Percentiles rank a stretch among this genome's conserved stretches.
Conservation (phyloP, 53 echinoderm and acorn worm genomes). For the Apostichopus leukothele region DNA sequence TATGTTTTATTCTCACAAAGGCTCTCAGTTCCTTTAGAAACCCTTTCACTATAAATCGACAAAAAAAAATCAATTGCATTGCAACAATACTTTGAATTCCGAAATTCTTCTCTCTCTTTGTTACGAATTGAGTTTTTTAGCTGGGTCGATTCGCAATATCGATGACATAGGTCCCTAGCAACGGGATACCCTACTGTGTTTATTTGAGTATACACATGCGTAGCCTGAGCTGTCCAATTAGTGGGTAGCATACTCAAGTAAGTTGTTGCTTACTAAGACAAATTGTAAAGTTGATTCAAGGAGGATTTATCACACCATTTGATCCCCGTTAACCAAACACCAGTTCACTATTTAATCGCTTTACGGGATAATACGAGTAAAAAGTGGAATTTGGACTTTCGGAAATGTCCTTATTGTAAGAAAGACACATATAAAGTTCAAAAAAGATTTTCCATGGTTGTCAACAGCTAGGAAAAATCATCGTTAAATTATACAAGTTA, state of each 20-base stretch:
- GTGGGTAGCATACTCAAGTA: neutral
- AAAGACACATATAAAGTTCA: neutral
- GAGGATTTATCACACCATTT: neutral
- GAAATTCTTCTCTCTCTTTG: neutral
- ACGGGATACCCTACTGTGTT: slow-evolving; percentile 1
- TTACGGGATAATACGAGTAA: neutral
- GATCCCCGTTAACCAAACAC: neutral
- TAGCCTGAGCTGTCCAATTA: neutral
- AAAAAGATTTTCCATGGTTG: no score
- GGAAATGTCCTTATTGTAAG: neutral
- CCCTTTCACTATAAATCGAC: no score
- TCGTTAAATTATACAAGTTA: no score
- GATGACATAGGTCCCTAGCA: slow-evolving; percentile 14
- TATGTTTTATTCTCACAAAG: no score
- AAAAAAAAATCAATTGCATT: no score
- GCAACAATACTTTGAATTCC: neutral
- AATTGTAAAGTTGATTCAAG: neutral
- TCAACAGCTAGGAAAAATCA: no score
- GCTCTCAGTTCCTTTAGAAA: no score
- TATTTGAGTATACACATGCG: neutral
- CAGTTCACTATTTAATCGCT: neutral
- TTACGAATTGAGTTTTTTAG: neutral
- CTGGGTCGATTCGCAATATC: slow-evolving; percentile 24
- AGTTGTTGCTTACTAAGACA: neutral
- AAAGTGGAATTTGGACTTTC: neutral